phyloP scores from a whole-genome alignment of 2,113 vertebrate genomes.

The Misgurnus anguillicaudatus region DNA sequence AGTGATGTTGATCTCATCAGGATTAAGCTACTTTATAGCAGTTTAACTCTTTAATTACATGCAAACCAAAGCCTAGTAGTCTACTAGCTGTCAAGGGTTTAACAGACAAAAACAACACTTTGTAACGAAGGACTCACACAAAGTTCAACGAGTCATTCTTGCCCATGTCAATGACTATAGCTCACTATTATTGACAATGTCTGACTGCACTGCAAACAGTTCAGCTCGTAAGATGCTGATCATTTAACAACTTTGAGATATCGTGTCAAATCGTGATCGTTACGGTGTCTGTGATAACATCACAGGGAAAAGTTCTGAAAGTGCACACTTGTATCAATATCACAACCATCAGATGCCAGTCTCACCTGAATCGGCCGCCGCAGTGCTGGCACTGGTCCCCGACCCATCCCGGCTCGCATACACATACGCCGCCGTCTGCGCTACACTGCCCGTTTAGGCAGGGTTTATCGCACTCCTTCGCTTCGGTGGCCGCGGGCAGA shows the following conservation, averaged over 20 bases:
- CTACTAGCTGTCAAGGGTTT: no score
- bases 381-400: conserved; percentile 98
- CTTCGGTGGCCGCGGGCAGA: conserved; percentile 69
- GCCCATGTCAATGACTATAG: no score
- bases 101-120: no score
- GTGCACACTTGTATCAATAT: neutral
- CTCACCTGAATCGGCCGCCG: conserved; percentile 94
- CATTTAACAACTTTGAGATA: no score
- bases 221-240: no score
- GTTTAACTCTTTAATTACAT: no score
- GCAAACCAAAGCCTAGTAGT: no score
- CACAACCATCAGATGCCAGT: conserved; percentile 8
- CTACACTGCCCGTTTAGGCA: conserved; percentile 91
- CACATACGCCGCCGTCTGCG: conserved; percentile 80
- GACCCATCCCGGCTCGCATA: conserved; percentile 89
- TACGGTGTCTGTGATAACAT: neutral
- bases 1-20: neutral
- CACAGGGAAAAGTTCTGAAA: neutral
- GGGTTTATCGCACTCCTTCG: conserved; percentile 89
- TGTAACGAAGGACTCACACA: no score
- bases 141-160: no score
- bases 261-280: neutral
- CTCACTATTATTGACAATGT: no score
- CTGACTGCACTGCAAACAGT: no score
- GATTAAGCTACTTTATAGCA: no score